Percentiles rank a stretch among this genome's conserved stretches.
Conservation (phyloP, 1,140 invertebrate genomes). For the Leptopilina boulardi region DNA sequence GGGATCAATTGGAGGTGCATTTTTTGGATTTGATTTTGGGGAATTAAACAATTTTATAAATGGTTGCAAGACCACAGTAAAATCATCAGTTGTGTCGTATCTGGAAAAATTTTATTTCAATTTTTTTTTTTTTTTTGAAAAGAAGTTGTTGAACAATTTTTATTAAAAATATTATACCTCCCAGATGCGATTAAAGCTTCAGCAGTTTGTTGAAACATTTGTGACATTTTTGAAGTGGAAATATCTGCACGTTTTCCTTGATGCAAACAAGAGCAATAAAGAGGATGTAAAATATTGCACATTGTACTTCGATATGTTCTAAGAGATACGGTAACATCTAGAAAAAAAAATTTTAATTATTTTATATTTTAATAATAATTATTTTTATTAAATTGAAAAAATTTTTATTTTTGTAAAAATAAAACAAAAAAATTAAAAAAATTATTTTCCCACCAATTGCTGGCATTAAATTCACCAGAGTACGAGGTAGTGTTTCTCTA, state of each 20-base stretch:
- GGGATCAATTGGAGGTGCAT: conserved; percentile 69
- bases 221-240: conserved; percentile 77
- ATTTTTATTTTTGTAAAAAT: not conserved
- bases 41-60: conserved; percentile 79
- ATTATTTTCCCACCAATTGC: conserved; percentile 79
- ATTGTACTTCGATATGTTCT: conserved; percentile 80
- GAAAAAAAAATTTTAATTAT: conserved; percentile 34
- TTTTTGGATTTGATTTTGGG: conserved; percentile 68
- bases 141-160: conserved; percentile 22
- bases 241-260: conserved; percentile 76
- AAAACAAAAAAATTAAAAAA: not conserved
- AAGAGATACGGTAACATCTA: conserved; percentile 84
- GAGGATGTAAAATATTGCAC: conserved; percentile 82
- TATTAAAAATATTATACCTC: conserved; percentile 56
- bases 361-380: not conserved
- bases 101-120: conserved; percentile 43
- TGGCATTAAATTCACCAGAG: conserved; percentile 86
- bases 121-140: not conserved
- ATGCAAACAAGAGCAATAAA: conserved; percentile 86
- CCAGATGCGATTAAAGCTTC: conserved; percentile 77
- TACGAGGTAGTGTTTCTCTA: conserved; percentile 81
- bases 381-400: conserved; percentile 1
- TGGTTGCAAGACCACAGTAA: conserved; percentile 84
- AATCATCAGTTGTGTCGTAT: conserved; percentile 75
- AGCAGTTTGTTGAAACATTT: conserved; percentile 81